Conservation (phyloP, 2,797 vertebrate genomes). For the Chaetodon trifasciatus region DNA sequence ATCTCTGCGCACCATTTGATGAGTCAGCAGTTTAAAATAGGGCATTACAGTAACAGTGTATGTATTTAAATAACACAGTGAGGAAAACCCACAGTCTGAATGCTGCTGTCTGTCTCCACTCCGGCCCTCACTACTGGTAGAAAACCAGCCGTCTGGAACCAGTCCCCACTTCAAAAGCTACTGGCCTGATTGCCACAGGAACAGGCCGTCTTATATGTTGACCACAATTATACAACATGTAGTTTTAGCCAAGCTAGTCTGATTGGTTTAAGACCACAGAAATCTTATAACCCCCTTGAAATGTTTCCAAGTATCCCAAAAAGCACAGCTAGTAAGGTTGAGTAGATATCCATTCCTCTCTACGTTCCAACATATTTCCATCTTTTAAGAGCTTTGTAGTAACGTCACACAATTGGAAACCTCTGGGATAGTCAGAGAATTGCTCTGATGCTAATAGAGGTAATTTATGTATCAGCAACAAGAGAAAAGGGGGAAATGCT, state of each 20-base stretch:
- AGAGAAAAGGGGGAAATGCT: not conserved
- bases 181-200: slow-evolving; percentile 2
- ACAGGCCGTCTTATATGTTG: slow-evolving; percentile 10
- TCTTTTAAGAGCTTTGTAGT: slow-evolving; percentile 8
- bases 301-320: not conserved
- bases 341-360: slow-evolving; percentile 2
- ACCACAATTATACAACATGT: slow-evolving; percentile 31
- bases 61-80: slow-evolving; percentile 64
- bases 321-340: slow-evolving; percentile 20
- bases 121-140: slow-evolving; percentile 48
- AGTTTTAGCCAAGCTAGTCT: slow-evolving; percentile 27
- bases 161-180: slow-evolving; percentile 33
- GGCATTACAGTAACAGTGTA: slow-evolving; percentile 68
- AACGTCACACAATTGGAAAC: not conserved
- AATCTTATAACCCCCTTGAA: slow-evolving; percentile 4
- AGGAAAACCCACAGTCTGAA: slow-evolving; percentile 72
- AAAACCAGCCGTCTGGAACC: slow-evolving; percentile 47
- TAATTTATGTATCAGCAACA: not conserved
- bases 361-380: slow-evolving; percentile 7
- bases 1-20: slow-evolving; percentile 41
- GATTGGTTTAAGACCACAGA: slow-evolving; percentile 19
- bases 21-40: slow-evolving; percentile 77
- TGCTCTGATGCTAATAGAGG: not conserved
- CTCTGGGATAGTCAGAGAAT: not conserved
- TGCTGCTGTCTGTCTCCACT: slow-evolving; percentile 60